Percentiles rank a stretch among this genome's conserved stretches.
Evolutionary conservation across 2,888 invertebrate genomes (phyloP).

Genomic region (Pristionchus fissidentatus): DNA sequence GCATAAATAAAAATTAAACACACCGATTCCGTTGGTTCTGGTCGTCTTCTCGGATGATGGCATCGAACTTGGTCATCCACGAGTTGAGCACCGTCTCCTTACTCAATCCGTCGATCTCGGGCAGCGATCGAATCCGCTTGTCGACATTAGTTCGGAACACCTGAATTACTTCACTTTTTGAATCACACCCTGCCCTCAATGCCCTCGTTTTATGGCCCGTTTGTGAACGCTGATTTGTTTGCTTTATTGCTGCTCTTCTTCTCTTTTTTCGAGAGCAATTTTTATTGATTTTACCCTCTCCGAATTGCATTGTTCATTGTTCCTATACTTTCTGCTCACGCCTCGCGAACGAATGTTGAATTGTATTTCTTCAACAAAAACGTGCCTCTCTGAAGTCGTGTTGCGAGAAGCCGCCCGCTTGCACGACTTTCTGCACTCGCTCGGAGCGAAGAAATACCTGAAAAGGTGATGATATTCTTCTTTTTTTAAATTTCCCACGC

Average conservation of each 20-base stretch:
- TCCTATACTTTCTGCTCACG: too few species aligned
- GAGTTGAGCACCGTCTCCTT: constrained; percentile 98
- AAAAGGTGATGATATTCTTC: neutral
- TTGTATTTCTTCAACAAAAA: neutral
- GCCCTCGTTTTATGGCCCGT: neutral
- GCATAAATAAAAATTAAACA: neutral
- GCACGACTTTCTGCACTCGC: constrained; percentile 92
- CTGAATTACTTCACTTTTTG: constrained; percentile 42
- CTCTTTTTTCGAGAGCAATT: too few species aligned
- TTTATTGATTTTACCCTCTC: too few species aligned
- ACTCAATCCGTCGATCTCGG: constrained; percentile 94
- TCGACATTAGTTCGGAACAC: constrained; percentile 95
- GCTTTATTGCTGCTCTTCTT: neutral
- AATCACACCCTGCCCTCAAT: neutral
- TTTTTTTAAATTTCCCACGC: neutral
- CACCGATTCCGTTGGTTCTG: constrained; percentile 57
- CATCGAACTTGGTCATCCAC: constrained; percentile 99
- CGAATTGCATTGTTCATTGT: too few species aligned
- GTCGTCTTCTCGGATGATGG: constrained; percentile 85
- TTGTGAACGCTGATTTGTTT: neutral
- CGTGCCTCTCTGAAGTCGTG: constrained; percentile 92
- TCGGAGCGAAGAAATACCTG: constrained; percentile 94
- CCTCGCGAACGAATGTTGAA: too few species aligned
- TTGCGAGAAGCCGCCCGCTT: constrained; percentile 96
- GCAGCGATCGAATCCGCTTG: constrained; percentile 92